Conservation (phyloP, 2,888 invertebrate genomes). For the Zelleria hepariella region DNA sequence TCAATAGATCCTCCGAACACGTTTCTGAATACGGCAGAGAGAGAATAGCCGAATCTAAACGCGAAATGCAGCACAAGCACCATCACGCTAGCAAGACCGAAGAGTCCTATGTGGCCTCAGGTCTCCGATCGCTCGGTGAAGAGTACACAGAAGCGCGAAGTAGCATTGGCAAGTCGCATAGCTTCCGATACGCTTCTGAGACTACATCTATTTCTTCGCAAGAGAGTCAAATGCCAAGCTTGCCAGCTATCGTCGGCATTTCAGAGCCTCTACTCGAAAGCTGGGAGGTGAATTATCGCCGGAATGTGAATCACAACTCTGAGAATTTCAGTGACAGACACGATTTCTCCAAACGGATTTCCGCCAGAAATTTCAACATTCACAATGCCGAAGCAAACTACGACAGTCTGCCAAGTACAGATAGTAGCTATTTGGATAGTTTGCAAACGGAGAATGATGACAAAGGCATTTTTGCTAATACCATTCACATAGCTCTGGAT, state of each 20-base stretch:
- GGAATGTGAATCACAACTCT: conserved; percentile 32
- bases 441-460: conserved; percentile 57
- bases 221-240: conserved; percentile 65
- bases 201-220: conserved; percentile 59
- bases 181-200: conserved; percentile 76
- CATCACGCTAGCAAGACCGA: conserved; percentile 42
- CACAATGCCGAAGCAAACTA: conserved; percentile 48
- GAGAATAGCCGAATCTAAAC: conserved; percentile 37
- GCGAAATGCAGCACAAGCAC: conserved; percentile 26
- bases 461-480: conserved; percentile 52
- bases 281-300: conserved; percentile 66
- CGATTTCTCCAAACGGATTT: conserved; percentile 51
- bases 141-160: conserved; percentile 63
- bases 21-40: conserved; percentile 43
- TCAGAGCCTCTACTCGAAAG: conserved; percentile 65
- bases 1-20: conserved; percentile 47
- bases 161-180: conserved; percentile 79
- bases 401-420: conserved; percentile 62
- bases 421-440: conserved; percentile 63
- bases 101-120: conserved; percentile 48
- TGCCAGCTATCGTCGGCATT: conserved; percentile 65
- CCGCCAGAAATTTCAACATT: conserved; percentile 54
- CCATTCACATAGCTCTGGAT: conserved; percentile 52
- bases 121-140: conserved; percentile 54
- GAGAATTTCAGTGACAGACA: conserved; percentile 35